Evolutionary conservation across 2,113 vertebrate species (phyloP).

Genomic region (Turnix velox): DNA sequence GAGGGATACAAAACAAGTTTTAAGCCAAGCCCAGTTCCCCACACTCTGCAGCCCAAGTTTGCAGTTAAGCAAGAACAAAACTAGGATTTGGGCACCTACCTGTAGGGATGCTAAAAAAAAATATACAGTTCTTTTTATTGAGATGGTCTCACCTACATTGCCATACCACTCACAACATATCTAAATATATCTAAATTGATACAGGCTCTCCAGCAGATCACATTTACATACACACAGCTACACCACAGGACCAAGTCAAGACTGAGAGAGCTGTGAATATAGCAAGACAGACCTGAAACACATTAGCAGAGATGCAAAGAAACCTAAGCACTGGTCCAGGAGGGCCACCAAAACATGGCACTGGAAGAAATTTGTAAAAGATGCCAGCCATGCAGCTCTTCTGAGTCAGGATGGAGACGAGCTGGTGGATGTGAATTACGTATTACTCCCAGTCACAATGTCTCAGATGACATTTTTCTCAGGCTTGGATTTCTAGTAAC

Average conservation of each 20-base stretch:
- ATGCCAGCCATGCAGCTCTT: background rate
- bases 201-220: background rate
- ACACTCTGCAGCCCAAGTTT: background rate
- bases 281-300: background rate
- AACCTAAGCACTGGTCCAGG: background rate
- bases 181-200: background rate
- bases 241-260: background rate
- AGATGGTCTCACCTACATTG: background rate
- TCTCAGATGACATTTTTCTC: background rate
- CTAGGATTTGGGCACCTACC: fast-evolving
- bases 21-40: slow-evolving; percentile 19
- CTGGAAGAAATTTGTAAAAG: background rate
- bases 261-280: background rate
- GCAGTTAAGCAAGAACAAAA: background rate
- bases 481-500: background rate
- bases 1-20: slow-evolving; percentile 40
- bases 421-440: background rate
- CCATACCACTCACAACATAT: too few species aligned
- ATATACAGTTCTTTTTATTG: background rate
- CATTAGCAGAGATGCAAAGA: background rate
- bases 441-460: background rate
- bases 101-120: background rate
- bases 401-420: background rate
- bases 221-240: background rate
- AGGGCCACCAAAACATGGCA: background rate